Evolutionary conservation across 1,140 invertebrate species (phyloP).

Genomic region (Hylyphantes graminicola): DNA sequence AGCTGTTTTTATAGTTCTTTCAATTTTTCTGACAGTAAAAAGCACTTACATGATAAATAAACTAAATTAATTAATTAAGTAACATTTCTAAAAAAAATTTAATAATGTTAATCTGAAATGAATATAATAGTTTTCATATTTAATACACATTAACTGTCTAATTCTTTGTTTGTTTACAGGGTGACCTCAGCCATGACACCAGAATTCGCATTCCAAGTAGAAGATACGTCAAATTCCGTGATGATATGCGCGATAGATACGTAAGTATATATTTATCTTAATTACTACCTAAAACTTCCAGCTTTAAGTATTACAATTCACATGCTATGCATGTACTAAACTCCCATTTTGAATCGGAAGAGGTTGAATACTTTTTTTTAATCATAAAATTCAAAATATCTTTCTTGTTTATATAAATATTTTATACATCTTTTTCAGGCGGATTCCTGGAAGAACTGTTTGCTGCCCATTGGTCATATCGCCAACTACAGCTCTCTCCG

Average conservation of each 20-base stretch:
- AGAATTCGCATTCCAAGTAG: constrained; percentile 80
- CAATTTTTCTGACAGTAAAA: too few species aligned
- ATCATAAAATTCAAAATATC: not conserved
- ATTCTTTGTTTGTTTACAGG: constrained; percentile 22
- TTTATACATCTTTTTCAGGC: constrained; percentile 58
- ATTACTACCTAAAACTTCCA: not conserved
- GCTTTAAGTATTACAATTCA: not conserved
- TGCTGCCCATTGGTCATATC: constrained; percentile 93
- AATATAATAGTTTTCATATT: too few species aligned
- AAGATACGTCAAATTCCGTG: constrained; percentile 86
- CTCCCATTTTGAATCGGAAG: not conserved
- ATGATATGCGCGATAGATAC: constrained; percentile 80
- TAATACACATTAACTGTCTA: not conserved
- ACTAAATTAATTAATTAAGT: too few species aligned
- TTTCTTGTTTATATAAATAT: not conserved
- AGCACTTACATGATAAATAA: too few species aligned
- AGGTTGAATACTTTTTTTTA: not conserved
- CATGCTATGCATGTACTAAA: not conserved
- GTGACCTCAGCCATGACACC: constrained; percentile 64
- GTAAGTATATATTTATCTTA: constrained; percentile 56
- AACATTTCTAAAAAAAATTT: too few species aligned
- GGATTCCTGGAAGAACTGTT: constrained; percentile 89
- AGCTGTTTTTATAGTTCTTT: too few species aligned
- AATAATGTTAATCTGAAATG: too few species aligned
- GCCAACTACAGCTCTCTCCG: constrained; percentile 97